Evolutionary conservation across 2,797 vertebrate species (phyloP).

Genomic region (Acanthurus lineatus): DNA sequence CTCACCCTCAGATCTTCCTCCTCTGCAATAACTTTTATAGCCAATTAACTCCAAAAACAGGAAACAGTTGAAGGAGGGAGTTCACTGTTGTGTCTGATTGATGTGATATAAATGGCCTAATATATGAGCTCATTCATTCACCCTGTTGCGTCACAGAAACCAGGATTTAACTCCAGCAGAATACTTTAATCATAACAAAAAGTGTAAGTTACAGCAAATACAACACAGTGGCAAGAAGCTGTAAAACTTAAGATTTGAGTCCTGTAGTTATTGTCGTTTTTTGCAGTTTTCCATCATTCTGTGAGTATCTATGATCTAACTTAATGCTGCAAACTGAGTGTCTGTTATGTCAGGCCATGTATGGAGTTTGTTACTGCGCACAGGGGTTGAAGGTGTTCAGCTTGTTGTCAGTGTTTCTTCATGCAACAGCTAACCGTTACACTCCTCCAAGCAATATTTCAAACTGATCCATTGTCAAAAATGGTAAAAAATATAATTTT

Average conservation of each 20-base stretch:
- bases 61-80: slow-evolving; percentile 2
- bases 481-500: no score
- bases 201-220: neutral
- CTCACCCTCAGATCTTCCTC: slow-evolving; percentile 16
- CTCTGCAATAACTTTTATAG: slow-evolving; percentile 27
- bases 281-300: no score
- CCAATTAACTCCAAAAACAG: slow-evolving; percentile 8
- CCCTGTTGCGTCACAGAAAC: slow-evolving; percentile 1
- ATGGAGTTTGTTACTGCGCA: no score
- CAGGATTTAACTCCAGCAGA: slow-evolving; percentile 1
- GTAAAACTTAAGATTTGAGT: neutral
- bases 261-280: no score
- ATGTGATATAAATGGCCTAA: slow-evolving; percentile 20
- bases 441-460: no score
- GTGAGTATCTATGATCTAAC: no score
- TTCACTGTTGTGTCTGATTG: slow-evolving; percentile 27
- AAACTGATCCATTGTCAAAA: no score
- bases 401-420: no score
- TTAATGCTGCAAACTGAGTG: no score
- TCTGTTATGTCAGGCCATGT: no score
- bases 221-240: neutral
- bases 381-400: no score
- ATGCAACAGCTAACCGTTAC: no score
- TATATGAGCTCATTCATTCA: slow-evolving; percentile 33
- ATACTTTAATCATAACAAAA: neutral